Conservation (phyloP, 2,888 invertebrate species). For the Andricus quercusramuli region DNA sequence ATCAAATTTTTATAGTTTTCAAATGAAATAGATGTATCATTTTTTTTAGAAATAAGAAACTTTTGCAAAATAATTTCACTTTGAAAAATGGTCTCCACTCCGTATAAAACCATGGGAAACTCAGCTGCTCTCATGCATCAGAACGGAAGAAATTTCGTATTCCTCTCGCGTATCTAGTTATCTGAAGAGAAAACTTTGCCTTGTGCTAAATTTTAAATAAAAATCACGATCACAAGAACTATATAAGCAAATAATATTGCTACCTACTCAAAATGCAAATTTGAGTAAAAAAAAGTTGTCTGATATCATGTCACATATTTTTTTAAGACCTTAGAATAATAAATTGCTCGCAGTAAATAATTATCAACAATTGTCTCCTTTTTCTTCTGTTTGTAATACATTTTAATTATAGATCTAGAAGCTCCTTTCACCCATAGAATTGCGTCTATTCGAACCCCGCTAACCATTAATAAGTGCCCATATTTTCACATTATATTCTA, state of each 20-base stretch:
- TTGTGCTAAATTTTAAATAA: constrained; percentile 1
- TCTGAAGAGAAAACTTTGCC: neutral
- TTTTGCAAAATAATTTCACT: neutral
- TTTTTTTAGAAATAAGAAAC: neutral
- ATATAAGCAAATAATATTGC: too few relatives aligned
- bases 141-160: neutral
- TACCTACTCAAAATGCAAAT: too few relatives aligned
- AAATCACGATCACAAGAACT: neutral
- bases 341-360: neutral
- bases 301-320: too few relatives aligned
- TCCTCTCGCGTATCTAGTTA: neutral
- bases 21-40: neutral
- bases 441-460: neutral
- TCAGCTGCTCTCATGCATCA: neutral
- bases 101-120: neutral
- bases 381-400: neutral
- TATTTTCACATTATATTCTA: neutral
- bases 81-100: neutral
- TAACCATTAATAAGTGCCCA: neutral
- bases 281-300: too few relatives aligned
- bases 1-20: too few relatives aligned
- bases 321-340: neutral
- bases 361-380: neutral
- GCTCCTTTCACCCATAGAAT: neutral
- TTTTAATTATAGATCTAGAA: neutral